Percentiles rank a stretch among this genome's conserved stretches.
Conservation (phyloP, 1,140 invertebrate species). For the Pristionchus pacificus region DNA sequence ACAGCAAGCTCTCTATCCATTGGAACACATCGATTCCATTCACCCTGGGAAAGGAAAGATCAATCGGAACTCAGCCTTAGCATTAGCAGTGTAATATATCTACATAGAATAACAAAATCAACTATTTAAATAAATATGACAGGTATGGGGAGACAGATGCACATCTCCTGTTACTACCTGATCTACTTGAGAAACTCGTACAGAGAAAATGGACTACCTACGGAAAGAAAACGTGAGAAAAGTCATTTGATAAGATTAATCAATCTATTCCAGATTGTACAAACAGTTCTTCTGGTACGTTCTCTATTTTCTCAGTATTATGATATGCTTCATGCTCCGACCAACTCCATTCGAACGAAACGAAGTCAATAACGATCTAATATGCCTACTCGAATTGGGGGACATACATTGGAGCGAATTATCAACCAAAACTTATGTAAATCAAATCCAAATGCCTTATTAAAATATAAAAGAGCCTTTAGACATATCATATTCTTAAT, state of each 20-base stretch:
- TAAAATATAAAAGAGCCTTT: constrained; percentile 7
- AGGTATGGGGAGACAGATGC: constrained; percentile 80
- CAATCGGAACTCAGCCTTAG: constrained; percentile 84
- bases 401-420: not conserved
- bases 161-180: constrained; percentile 90
- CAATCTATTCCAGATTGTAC: constrained; percentile 48
- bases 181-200: constrained; percentile 83
- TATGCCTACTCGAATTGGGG: constrained; percentile 25
- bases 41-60: constrained; percentile 82
- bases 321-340: constrained; percentile 44
- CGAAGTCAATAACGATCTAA: constrained; percentile 27
- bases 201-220: constrained; percentile 97
- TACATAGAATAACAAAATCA: not conserved
- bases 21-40: constrained; percentile 92
- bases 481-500: constrained; percentile 44
- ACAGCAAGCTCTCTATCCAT: constrained; percentile 76
- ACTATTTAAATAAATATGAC: not conserved
- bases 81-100: constrained; percentile 76
- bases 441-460: not conserved
- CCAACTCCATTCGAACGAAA: constrained; percentile 46
- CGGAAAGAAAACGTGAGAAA: constrained; percentile 73
- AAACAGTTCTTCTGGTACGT: constrained; percentile 38
- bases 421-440: not conserved
- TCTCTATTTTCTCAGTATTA: constrained; percentile 41
- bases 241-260: too few relatives aligned